Evolutionary conservation across 2,113 vertebrate species (phyloP).

Genomic region (Panurus biarmicus): DNA sequence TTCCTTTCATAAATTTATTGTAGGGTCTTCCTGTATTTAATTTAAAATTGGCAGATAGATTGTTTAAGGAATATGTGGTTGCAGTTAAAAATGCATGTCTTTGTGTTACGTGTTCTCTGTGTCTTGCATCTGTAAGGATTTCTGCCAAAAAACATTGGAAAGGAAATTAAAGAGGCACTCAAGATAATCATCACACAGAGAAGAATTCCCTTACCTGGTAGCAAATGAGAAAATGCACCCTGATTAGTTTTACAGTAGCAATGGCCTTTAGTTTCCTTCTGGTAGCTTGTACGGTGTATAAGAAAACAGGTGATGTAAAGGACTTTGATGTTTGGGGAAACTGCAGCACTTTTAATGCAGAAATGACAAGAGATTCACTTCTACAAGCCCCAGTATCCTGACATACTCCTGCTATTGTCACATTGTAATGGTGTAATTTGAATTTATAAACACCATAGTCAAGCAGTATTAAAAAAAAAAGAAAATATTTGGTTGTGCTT

Average conservation of each 20-base stretch:
- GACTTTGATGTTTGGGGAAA: neutral
- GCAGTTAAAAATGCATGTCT: neutral
- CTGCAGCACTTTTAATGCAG: neutral
- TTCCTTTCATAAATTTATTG: neutral
- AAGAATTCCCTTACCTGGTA: neutral
- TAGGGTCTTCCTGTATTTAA: neutral
- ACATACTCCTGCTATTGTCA: neutral
- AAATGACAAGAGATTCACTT: neutral
- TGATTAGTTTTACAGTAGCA: neutral
- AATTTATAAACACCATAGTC: neutral
- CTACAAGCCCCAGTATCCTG: neutral
- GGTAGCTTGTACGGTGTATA: neutral
- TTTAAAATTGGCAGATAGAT: neutral
- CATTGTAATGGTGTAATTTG: neutral
- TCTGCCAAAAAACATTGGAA: neutral
- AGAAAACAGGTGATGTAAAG: neutral
- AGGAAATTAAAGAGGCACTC: neutral
- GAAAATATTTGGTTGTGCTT: neutral
- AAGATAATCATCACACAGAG: neutral
- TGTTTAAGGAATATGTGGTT: neutral
- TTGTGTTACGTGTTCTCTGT: neutral
- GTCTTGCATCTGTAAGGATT: neutral
- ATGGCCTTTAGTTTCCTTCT: neutral
- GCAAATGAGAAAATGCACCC: neutral
- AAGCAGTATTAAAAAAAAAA: neutral